Evolutionary conservation across 2,113 vertebrate species (phyloP).

Genomic region (Edolisoma coerulescens): DNA sequence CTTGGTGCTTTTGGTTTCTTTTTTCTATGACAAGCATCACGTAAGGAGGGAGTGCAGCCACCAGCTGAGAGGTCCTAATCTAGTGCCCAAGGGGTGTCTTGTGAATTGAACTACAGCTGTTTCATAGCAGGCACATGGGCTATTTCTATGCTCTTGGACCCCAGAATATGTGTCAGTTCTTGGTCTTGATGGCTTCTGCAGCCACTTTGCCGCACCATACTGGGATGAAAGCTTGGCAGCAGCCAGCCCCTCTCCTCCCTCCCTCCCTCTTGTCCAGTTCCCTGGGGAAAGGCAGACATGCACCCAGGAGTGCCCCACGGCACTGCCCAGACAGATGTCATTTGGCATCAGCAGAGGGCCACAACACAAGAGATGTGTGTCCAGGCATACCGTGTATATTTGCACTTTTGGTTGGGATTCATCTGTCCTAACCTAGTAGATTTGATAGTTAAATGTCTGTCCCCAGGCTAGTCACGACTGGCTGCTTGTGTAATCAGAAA

Average conservation of each 20-base stretch:
- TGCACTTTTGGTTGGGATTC: neutral
- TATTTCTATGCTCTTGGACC: neutral
- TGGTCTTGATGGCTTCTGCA: neutral
- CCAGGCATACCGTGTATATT: neutral
- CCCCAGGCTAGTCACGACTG: neutral
- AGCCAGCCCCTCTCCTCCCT: neutral
- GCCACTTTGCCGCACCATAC: rapidly evolving
- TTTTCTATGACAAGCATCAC: neutral
- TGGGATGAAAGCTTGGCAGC: neutral
- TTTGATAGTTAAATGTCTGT: neutral
- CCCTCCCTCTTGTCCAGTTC: neutral
- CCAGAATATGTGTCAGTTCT: neutral
- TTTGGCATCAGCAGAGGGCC: neutral
- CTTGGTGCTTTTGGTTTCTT: neutral
- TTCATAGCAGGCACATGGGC: neutral
- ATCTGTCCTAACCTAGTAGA: neutral
- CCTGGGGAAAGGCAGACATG: neutral
- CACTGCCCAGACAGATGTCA: neutral
- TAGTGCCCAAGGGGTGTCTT: neutral
- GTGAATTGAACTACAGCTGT: neutral
- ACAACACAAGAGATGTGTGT: neutral
- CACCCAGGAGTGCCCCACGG: neutral
- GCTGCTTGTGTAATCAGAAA: neutral
- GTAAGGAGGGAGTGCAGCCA: neutral
- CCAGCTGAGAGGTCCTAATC: neutral